phyloP scores from a whole-genome alignment of 2,888 invertebrate genomes.

The Drosophila aldrichi region DNA sequence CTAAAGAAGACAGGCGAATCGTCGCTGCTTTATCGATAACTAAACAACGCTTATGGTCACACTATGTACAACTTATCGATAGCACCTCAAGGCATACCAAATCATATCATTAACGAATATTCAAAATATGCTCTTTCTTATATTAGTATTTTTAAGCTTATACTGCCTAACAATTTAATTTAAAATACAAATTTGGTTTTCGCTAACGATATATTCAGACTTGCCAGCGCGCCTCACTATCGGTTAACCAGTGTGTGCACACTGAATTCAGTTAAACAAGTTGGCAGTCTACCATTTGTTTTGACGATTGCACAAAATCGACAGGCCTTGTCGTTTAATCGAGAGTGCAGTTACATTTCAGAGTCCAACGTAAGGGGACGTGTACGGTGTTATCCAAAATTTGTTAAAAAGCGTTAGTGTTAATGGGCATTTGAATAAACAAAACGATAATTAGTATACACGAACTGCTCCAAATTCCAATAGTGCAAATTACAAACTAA shows the following conservation, averaged over 20 bases:
- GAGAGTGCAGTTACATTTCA: constrained; percentile 50
- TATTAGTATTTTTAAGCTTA: neutral
- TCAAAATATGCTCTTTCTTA: no score
- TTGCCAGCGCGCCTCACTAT: constrained; percentile 19
- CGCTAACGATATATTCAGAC: constrained; percentile 13
- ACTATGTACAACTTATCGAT: constrained; percentile 18
- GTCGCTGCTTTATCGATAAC: constrained; percentile 43
- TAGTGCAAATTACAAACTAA: constrained; percentile 15
- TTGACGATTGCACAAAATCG: constrained; percentile 17
- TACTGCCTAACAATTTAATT: neutral
- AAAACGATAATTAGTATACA: constrained; percentile 28
- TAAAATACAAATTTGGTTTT: fast-evolving
- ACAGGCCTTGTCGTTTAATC: neutral
- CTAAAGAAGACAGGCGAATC: constrained; percentile 40
- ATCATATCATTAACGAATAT: neutral
- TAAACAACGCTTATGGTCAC: constrained; percentile 24
- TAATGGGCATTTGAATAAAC: constrained; percentile 50
- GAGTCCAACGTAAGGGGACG: constrained; percentile 17
- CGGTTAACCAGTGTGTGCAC: constrained; percentile 13
- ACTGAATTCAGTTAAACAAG: neutral
- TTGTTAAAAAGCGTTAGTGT: constrained; percentile 29
- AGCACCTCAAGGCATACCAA: neutral
- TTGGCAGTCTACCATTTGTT: constrained; percentile 11
- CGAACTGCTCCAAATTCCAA: constrained; percentile 33
- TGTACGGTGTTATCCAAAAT: neutral